A percentile compares a stretch with the other conserved stretches of the same genome.
These are phyloP conservation scores for Silurus lanzhouensis DNA, from an alignment of 2,797 vertebrate genomes.

Conservation along the genomic window DNA sequence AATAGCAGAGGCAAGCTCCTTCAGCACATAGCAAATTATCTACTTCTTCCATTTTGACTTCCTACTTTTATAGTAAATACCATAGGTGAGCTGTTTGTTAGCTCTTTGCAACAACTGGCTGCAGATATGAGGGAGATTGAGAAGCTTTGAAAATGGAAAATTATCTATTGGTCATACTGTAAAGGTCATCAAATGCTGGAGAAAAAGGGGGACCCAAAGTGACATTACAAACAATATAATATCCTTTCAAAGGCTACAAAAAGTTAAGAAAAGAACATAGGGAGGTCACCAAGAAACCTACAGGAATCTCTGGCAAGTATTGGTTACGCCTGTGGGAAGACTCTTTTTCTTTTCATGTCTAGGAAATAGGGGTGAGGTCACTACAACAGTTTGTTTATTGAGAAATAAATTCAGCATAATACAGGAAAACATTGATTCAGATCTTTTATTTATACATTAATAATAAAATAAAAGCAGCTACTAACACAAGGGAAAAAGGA, in stretches of 20 bases:
- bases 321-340: neutral
- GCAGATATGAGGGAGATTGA: neutral
- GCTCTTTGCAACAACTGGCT: neutral
- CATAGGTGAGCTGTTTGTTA: neutral
- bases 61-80: neutral
- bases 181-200: neutral
- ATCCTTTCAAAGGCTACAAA: too few relatives aligned
- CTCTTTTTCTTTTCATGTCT: neutral
- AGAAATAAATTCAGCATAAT: too few relatives aligned
- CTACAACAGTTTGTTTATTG: too few relatives aligned
- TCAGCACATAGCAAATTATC: neutral
- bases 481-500: too few relatives aligned
- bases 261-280: too few relatives aligned
- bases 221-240: neutral
- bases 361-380: neutral
- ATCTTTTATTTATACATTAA: too few relatives aligned
- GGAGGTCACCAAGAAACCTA: neutral
- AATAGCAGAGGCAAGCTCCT: neutral
- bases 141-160: neutral
- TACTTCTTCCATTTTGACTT: neutral
- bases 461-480: too few relatives aligned
- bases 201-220: neutral
- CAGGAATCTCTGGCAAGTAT: too few relatives aligned
- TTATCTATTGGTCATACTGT: neutral
- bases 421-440: too few relatives aligned